Conservation (phyloP, 1,140 invertebrate species). For the Brachionus koreanus region DNA sequence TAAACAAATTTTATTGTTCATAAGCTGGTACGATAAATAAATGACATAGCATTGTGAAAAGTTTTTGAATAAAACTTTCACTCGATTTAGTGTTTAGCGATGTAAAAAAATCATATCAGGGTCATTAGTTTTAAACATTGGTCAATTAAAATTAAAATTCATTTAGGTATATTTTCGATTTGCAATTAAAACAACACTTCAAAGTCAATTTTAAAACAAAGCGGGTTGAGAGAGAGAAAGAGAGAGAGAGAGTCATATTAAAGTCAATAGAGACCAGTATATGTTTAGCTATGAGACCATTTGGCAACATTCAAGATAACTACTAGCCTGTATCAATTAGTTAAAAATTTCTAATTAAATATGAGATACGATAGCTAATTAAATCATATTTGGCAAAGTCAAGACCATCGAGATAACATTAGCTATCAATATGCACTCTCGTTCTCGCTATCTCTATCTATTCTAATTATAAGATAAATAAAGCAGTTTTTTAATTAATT, state of each 20-base stretch:
- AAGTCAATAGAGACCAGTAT: neutral
- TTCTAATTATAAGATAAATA: constrained; percentile 38
- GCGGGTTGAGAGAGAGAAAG: neutral
- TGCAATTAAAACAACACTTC: constrained; percentile 22
- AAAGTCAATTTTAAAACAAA: constrained; percentile 15
- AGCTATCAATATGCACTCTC: neutral
- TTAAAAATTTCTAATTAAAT: constrained; percentile 25
- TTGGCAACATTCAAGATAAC: neutral
- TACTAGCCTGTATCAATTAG: neutral
- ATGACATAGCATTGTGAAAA: constrained; percentile 6
- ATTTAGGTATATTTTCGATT: neutral
- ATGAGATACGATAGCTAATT: neutral
- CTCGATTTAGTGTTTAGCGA: neutral
- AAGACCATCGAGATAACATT: constrained; percentile 11
- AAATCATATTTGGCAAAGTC: constrained; percentile 25
- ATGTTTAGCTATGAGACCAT: neutral
- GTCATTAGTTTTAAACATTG: constrained; percentile 21
- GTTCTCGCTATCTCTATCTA: constrained; percentile 9
- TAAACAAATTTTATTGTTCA: neutral
- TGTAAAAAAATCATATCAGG: constrained; percentile 9
- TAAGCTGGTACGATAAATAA: neutral
- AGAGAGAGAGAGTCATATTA: neutral
- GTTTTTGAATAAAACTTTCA: neutral
- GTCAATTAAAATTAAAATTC: neutral
- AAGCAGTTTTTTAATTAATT: constrained; percentile 43